These are phyloP conservation scores for Nothura maculosa DNA, from an alignment of 2,797 vertebrate species.

Conservation along the genomic window DNA sequence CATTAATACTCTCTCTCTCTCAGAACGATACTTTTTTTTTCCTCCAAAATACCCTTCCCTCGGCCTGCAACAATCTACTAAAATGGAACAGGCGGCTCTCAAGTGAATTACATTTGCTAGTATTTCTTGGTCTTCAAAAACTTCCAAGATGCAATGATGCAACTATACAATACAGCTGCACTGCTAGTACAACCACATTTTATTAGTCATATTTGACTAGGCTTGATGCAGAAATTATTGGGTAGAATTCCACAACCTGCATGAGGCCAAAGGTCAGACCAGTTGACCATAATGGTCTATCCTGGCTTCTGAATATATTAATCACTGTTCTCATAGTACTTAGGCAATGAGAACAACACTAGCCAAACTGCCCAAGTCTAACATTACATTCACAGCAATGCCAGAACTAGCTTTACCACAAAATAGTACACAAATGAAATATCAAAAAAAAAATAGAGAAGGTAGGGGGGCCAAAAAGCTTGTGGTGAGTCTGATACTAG, in stretches of 20 bases:
- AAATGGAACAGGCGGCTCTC: background rate
- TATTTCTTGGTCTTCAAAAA: background rate
- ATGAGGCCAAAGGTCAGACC: background rate
- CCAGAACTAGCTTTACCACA: background rate
- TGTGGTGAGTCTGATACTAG: slow-evolving; percentile 54
- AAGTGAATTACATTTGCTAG: background rate
- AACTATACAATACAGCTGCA: background rate
- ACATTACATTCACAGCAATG: background rate
- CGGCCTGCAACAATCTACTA: background rate
- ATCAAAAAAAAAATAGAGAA: background rate
- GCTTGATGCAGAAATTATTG: background rate
- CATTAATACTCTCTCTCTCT: background rate
- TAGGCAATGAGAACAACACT: background rate
- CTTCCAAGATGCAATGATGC: background rate
- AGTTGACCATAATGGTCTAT: background rate
- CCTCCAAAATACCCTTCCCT: background rate
- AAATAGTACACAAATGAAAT: background rate
- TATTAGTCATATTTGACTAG: background rate
- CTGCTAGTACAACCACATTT: background rate
- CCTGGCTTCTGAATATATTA: background rate
- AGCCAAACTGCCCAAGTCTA: background rate
- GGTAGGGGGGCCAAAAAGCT: slow-evolving; percentile 7
- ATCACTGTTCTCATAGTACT: background rate
- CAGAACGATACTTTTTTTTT: background rate
- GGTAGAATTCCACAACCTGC: background rate